Evolutionary conservation across 2,888 invertebrate genomes (phyloP).

Genomic region (Galerucella pusilla): DNA sequence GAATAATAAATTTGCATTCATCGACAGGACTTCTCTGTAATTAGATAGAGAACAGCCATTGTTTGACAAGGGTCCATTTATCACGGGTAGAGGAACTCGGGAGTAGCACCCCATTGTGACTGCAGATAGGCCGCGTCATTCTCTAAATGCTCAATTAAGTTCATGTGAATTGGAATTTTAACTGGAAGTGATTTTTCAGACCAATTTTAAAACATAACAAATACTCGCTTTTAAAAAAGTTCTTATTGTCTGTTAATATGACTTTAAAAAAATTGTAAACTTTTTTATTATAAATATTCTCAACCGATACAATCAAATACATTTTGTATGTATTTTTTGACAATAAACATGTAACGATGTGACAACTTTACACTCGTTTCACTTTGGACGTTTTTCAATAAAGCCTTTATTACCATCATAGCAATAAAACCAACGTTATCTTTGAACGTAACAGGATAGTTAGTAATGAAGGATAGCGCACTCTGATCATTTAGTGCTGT

Average conservation of each 20-base stretch:
- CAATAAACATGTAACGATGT: background rate
- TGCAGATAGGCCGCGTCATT: slow-evolving; percentile 33
- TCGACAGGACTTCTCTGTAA: slow-evolving; percentile 37
- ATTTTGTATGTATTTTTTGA: background rate
- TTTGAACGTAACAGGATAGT: background rate
- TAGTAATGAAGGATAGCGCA: background rate
- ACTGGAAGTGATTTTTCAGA: slow-evolving; percentile 4
- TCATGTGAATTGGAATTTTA: slow-evolving; percentile 29
- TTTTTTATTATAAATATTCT: background rate
- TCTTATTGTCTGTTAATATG: too few species aligned
- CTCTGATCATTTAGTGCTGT: background rate
- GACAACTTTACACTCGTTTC: background rate
- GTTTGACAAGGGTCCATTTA: slow-evolving; percentile 36
- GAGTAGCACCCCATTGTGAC: slow-evolving; percentile 27
- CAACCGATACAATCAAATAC: background rate
- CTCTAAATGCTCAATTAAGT: slow-evolving; percentile 35
- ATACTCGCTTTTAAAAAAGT: background rate
- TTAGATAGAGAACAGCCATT: slow-evolving; percentile 36
- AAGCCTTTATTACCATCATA: background rate
- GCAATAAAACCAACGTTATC: background rate
- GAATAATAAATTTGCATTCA: slow-evolving; percentile 37
- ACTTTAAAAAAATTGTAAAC: too few species aligned
- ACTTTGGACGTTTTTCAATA: background rate
- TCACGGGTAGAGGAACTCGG: slow-evolving; percentile 20
- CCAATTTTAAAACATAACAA: slow-evolving; percentile 9